Conservation (phyloP, 1,140 invertebrate genomes). For the Pollicipes pollicipes region DNA sequence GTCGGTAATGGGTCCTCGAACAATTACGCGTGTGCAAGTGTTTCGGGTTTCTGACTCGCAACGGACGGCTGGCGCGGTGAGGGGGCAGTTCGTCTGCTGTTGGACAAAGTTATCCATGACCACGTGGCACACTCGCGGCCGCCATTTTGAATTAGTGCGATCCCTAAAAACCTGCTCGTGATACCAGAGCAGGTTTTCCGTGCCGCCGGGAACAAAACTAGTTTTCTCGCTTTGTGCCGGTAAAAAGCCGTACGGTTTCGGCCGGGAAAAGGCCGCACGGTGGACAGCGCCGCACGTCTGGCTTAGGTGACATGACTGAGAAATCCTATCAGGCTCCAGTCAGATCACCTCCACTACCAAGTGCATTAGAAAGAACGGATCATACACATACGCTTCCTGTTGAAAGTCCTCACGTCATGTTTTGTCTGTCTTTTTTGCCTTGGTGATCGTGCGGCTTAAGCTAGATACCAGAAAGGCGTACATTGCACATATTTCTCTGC, state of each 20-base stretch:
- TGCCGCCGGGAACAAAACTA: neutral
- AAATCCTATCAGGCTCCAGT: too few species aligned
- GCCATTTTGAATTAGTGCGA: neutral
- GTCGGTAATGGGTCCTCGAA: neutral
- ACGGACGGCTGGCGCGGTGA: neutral
- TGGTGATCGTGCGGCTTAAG: too few species aligned
- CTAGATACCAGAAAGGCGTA: too few species aligned
- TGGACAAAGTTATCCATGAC: too few species aligned
- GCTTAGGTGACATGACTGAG: too few species aligned
- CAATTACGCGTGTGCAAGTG: constrained; percentile 1
- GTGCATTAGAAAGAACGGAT: too few species aligned
- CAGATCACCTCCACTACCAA: too few species aligned
- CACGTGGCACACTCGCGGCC: neutral
- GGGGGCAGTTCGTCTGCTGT: neutral
- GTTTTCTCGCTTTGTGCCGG: neutral
- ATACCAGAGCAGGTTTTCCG: neutral
- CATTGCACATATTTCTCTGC: too few species aligned
- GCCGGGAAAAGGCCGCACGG: neutral
- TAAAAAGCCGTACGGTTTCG: neutral
- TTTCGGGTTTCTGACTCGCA: neutral
- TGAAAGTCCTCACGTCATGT: too few species aligned
- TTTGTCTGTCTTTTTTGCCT: too few species aligned
- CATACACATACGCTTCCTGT: too few species aligned
- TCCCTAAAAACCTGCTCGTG: neutral
- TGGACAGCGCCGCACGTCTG: too few species aligned